Base-by-base conservation (phyloP, 2,888 invertebrate genomes). In the Ophion slaviceki region DNA sequence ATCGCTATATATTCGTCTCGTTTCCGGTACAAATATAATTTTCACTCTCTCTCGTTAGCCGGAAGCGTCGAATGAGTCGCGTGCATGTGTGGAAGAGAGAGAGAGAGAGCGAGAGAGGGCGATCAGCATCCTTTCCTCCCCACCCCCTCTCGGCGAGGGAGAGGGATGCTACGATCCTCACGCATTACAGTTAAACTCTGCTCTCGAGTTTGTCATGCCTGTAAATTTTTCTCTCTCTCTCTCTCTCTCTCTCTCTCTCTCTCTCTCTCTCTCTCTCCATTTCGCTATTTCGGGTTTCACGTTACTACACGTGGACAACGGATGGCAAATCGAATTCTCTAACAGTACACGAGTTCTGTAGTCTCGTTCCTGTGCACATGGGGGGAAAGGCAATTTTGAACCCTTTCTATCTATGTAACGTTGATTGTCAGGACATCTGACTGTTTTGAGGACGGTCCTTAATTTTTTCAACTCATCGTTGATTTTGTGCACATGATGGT, bases 1-100 rank as follows among this genome's bases (percentile, higher is more conserved):
- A 47, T 57, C 67, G 6, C 66, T 36, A 57, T 67, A 67, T 32
- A 64, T 82, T 67, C 28, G 32, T 76, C 76, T 59, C 66, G 75
- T 66, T 80, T 80, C 75, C 84, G 71, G 75, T 66, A 80, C 70
- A 84, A 84, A 80, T 84, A 80, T 80, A 57, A 80, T 80, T 84
- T 77, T 71, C 24, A 6, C 24, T 68, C 47, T 68, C 20, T 79
- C 47, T 74, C 74, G 71, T 68, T 70, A 67, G 67, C 61, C 72
- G 72, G 66, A 78, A 78, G 61, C 62, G 17, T 17, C 45, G 67
- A 67, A 74, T 59, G 74, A 66, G 24, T 24, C 70, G 32, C 70
- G 32, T 32, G 32, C 2, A 32, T 4, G 32, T 32, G 32, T 4
- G 32, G 24, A 0, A 24, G 24, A 24, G 11, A 57, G 66, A 11